These are phyloP conservation scores for Chiridota heheva DNA, from an alignment of 35 echinoderm and acorn worm species.

Conservation along the genomic window DNA sequence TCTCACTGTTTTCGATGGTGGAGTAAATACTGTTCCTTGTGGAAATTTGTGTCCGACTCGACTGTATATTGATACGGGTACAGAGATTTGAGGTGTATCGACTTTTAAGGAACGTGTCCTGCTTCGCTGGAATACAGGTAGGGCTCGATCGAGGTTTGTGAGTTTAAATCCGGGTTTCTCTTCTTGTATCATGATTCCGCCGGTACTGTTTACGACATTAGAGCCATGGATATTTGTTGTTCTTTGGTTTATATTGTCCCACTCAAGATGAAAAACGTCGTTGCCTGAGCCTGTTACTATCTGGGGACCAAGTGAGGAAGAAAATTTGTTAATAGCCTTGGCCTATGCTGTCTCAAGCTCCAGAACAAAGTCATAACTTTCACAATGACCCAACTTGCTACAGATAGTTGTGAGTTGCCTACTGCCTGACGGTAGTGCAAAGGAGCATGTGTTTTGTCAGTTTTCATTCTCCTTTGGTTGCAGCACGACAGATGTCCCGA, in stretches of 20 bases:
- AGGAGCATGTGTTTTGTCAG: conserved; percentile 80
- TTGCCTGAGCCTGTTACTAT: conserved; percentile 49
- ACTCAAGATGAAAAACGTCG: conserved; percentile 19
- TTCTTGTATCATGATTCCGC: conserved; percentile 49
- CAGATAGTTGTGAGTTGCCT: conserved; percentile 53
- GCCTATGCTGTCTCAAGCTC: conserved; percentile 68
- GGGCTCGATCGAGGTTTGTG: not conserved
- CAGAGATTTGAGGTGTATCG: not conserved
- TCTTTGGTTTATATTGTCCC: conserved; percentile 14
- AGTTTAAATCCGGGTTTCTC: not conserved
- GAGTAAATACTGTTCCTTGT: conserved; percentile 4
- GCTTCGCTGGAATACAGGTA: not conserved
- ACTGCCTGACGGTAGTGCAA: conserved; percentile 47
- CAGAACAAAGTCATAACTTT: conserved; percentile 57
- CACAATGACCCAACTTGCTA: conserved; percentile 59
- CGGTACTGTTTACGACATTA: conserved; percentile 46
- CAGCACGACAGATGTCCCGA: conserved; percentile 68
- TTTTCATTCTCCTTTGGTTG: conserved; percentile 65
- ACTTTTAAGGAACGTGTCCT: not conserved
- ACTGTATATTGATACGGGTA: not conserved
- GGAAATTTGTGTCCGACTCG: conserved; percentile 6
- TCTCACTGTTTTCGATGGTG: conserved; percentile 1
- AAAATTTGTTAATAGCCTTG: conserved; percentile 36
- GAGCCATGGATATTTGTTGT: conserved; percentile 21
- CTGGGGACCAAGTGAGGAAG: conserved; percentile 40